These are phyloP conservation scores for Chromis chromis DNA, from an alignment of 2,797 vertebrate genomes.

Conservation along the genomic window DNA sequence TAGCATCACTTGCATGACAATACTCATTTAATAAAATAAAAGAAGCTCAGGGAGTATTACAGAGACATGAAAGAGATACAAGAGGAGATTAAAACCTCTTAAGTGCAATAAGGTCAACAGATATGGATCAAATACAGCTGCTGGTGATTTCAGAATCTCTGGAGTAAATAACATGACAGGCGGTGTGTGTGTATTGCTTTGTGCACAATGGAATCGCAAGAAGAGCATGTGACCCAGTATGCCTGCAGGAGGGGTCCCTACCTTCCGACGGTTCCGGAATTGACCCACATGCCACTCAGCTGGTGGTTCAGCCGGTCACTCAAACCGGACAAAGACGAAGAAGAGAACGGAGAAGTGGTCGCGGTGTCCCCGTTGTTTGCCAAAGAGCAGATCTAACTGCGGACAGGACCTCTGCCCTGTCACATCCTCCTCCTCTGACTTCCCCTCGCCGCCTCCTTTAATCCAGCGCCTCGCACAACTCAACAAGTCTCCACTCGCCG, in stretches of 20 bases:
- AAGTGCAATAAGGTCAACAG: constrained; percentile 8
- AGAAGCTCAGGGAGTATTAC: constrained; percentile 2
- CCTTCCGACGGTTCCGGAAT: constrained; percentile 87
- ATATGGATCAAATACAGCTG: not conserved
- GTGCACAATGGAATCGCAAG: constrained; percentile 38
- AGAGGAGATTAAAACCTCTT: constrained; percentile 23
- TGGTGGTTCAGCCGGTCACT: constrained; percentile 71
- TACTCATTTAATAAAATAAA: not conserved
- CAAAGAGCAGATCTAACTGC: constrained; percentile 47
- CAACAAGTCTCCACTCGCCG: constrained; percentile 18
- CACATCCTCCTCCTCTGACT: constrained; percentile 75
- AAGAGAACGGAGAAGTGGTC: constrained; percentile 20
- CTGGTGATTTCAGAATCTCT: not conserved
- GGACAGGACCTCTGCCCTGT: constrained; percentile 67
- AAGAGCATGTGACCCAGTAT: constrained; percentile 73
- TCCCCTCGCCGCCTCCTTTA: constrained; percentile 40
- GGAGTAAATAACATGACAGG: not conserved
- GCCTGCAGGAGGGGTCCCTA: constrained; percentile 75
- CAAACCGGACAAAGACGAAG: constrained; percentile 68
- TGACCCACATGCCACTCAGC: constrained; percentile 88
- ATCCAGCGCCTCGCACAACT: constrained; percentile 14
- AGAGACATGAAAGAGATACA: not conserved
- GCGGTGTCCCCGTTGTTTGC: constrained; percentile 38
- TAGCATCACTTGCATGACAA: not conserved
- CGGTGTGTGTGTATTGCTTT: constrained; percentile 41